phyloP scores from a whole-genome alignment of 2,888 invertebrate genomes.

The Netelia inedita region DNA sequence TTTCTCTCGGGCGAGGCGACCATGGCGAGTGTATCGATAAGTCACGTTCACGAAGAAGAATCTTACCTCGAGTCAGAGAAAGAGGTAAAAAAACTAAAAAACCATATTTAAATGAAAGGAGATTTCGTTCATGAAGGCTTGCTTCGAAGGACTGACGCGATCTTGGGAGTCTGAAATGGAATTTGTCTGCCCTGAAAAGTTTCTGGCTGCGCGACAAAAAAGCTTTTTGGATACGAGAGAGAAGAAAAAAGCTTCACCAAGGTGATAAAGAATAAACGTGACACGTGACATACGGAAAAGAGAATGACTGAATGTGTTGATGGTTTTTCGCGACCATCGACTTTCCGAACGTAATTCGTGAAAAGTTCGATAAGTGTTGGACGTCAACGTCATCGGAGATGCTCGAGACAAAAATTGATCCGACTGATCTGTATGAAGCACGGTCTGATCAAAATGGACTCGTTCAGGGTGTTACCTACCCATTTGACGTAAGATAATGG shows the following conservation, averaged over 20 bases:
- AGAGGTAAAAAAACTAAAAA: neutral
- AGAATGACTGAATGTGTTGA: neutral
- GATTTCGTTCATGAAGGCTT: neutral
- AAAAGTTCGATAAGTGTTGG: constrained; percentile 53
- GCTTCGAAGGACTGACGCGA: neutral
- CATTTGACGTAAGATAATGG: constrained; percentile 25
- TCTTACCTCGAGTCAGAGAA: neutral
- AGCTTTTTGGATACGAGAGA: constrained; percentile 5
- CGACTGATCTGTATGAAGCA: neutral
- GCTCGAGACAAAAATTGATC: neutral
- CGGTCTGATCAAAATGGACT: neutral
- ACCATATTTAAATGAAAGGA: neutral
- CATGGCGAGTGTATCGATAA: constrained; percentile 36
- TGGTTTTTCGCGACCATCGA: neutral
- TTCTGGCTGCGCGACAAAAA: constrained; percentile 32
- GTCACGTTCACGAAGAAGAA: constrained; percentile 21
- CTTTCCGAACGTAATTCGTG: constrained; percentile 3
- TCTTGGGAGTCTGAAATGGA: constrained; percentile 13
- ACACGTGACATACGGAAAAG: constrained; percentile 1
- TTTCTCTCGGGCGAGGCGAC: constrained; percentile 5
- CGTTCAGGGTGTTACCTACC: constrained; percentile 24
- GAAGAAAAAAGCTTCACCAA: neutral
- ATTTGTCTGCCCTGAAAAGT: constrained; percentile 41
- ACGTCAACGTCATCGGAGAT: constrained; percentile 1
- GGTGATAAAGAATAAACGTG: constrained; percentile 27